Conservation (phyloP, 1,140 invertebrate genomes). For the Lysiphlebus fabarum region DNA sequence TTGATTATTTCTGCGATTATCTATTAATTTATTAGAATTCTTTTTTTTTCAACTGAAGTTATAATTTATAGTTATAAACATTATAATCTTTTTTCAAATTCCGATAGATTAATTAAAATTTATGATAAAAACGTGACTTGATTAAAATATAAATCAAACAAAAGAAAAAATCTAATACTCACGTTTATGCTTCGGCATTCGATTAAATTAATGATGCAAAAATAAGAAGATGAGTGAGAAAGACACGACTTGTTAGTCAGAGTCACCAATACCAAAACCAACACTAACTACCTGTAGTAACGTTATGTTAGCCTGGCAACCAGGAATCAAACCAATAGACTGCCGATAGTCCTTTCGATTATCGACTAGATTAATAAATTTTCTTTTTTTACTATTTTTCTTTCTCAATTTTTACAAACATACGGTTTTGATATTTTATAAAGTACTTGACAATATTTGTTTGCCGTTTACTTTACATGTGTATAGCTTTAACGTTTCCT, state of each 20-base stretch:
- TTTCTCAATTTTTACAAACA: background rate
- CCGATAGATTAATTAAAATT: no score
- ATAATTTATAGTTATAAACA: no score
- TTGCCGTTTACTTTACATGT: background rate
- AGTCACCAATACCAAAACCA: constrained; percentile 24
- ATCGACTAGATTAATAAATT: constrained; percentile 44
- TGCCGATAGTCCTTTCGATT: constrained; percentile 53
- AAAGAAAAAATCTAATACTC: no score
- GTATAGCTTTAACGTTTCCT: background rate
- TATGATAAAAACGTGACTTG: no score
- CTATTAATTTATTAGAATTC: no score
- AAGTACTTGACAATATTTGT: background rate
- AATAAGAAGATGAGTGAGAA: no score
- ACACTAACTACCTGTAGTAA: constrained; percentile 38
- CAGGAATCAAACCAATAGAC: constrained; percentile 55
- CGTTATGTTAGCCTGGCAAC: constrained; percentile 47
- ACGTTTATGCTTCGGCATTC: no score
- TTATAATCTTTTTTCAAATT: no score
- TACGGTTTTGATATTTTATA: background rate
- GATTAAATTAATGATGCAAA: background rate
- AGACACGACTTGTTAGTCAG: background rate
- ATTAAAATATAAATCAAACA: no score
- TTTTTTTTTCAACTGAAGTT: no score
- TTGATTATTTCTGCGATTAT: no score
- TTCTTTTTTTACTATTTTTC: constrained; percentile 1